A percentile compares a stretch with the other conserved stretches of the same genome.
These are phyloP conservation scores for Myotis findleyi DNA, from an alignment of 2,797 vertebrate species.

Conservation along the genomic window DNA sequence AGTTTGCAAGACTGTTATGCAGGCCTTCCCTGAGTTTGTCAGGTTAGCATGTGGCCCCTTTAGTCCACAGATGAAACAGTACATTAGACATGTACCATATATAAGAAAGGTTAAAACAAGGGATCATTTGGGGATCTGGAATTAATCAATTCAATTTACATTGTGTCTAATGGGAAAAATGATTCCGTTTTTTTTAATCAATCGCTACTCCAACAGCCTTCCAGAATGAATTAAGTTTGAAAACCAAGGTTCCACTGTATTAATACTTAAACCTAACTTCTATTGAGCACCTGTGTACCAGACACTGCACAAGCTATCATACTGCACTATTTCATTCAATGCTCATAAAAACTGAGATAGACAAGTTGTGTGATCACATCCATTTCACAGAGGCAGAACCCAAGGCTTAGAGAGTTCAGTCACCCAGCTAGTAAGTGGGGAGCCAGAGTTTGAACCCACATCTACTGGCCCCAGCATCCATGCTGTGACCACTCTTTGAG, in stretches of 20 bases:
- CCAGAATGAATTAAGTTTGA: too few species aligned
- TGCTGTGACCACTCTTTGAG: background rate
- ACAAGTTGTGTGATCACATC: background rate
- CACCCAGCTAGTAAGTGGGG: background rate
- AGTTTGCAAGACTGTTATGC: too few species aligned
- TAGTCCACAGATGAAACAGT: too few species aligned
- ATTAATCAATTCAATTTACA: background rate
- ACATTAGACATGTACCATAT: background rate
- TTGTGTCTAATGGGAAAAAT: background rate
- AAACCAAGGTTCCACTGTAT: too few species aligned
- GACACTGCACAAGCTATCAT: background rate
- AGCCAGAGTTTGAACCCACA: background rate
- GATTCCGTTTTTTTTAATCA: too few species aligned
- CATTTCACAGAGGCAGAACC: background rate
- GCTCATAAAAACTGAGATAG: fast-evolving
- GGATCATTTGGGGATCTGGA: background rate
- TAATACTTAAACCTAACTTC: background rate
- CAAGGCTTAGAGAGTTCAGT: background rate
- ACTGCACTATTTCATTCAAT: background rate
- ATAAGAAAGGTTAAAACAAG: background rate
- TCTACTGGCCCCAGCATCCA: background rate
- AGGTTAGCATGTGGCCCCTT: too few species aligned
- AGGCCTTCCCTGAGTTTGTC: too few species aligned
- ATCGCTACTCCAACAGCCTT: too few species aligned
- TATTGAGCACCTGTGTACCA: background rate